Evolutionary conservation across 1,140 invertebrate genomes (phyloP).

Genomic region (Archivesica marissinica): DNA sequence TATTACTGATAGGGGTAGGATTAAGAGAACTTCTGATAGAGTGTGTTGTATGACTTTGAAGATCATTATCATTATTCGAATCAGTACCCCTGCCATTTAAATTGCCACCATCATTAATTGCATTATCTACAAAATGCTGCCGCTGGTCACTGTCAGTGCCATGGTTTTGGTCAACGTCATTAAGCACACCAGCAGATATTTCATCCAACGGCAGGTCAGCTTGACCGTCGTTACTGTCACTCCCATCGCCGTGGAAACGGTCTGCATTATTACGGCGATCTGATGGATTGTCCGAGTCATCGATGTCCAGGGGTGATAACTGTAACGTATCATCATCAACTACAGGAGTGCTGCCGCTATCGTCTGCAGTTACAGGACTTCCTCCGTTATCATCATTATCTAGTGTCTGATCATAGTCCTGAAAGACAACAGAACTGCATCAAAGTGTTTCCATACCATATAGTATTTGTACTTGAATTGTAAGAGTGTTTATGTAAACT

Average conservation of each 20-base stretch:
- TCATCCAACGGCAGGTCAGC: background rate
- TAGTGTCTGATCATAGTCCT: constrained; percentile 15
- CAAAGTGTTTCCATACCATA: too few species aligned
- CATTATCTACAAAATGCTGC: background rate
- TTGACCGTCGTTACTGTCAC: background rate
- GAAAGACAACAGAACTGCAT: too few species aligned
- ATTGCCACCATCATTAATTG: background rate
- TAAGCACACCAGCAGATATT: background rate
- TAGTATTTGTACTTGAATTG: too few species aligned
- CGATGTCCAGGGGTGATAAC: background rate
- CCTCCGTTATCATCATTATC: background rate
- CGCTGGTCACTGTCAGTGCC: background rate
- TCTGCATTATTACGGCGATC: background rate
- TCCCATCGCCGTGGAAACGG: background rate
- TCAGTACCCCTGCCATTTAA: background rate
- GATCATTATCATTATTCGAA: background rate
- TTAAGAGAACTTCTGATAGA: background rate
- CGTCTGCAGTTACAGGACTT: too few species aligned
- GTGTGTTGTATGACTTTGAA: background rate
- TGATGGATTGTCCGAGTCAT: background rate
- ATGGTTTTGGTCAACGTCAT: background rate
- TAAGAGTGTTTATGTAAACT: too few species aligned
- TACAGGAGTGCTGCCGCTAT: background rate
- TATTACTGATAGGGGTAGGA: background rate
- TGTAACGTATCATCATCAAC: background rate